phyloP scores from a whole-genome alignment of 2,113 vertebrate genomes.

The Merops nubicus region DNA sequence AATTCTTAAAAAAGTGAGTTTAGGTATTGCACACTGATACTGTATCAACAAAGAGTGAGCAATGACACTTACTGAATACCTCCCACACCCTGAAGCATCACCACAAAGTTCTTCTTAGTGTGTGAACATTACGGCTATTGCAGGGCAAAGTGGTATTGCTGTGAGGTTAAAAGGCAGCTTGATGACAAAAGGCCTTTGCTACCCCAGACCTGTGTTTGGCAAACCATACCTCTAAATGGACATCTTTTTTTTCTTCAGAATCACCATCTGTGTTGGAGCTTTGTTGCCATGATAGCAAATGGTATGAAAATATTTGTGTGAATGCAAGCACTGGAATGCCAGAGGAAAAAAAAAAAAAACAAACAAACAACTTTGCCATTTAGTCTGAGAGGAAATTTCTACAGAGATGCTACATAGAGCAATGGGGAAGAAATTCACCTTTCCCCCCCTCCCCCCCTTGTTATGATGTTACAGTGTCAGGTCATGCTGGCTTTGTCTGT shows the following conservation, averaged over 20 bases:
- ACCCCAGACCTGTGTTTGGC: background rate
- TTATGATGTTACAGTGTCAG: background rate
- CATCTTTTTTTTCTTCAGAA: fast-evolving
- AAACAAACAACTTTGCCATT: background rate
- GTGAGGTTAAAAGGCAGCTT: background rate
- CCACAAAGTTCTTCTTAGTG: background rate
- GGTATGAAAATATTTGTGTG: background rate
- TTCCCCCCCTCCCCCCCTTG: background rate
- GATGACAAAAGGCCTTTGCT: background rate
- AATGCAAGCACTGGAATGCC: background rate
- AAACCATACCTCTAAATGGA: background rate
- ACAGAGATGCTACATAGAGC: background rate
- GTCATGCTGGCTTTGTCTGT: background rate
- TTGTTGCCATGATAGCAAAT: background rate
- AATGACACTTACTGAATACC: background rate
- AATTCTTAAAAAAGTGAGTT: background rate
- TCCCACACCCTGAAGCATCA: background rate
- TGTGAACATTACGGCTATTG: background rate
- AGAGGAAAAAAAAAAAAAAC: no score
- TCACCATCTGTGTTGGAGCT: background rate
- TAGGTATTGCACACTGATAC: background rate
- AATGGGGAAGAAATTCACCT: background rate
- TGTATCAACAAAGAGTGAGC: background rate
- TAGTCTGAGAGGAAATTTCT: background rate
- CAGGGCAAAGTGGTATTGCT: background rate